Percentiles rank a stretch among this genome's conserved stretches.
Conservation (phyloP, 2,888 invertebrate species). For the Malthinus flaveolus region DNA sequence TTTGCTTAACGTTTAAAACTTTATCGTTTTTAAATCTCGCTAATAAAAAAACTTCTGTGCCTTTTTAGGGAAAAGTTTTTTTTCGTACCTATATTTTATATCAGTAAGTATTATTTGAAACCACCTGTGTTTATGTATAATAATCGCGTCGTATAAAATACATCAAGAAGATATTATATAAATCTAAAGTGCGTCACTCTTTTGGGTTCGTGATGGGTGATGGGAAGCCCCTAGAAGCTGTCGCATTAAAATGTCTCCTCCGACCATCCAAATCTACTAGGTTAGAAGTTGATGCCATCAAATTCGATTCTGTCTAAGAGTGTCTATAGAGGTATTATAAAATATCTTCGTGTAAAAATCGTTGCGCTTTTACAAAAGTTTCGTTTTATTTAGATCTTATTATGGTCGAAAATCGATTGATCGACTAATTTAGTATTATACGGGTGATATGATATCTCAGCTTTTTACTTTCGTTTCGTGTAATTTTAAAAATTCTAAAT, state of each 20-base stretch:
- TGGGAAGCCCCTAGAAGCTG: slow-evolving; percentile 35
- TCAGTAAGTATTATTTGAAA: slow-evolving; percentile 44
- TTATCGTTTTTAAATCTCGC: not conserved
- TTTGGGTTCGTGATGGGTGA: slow-evolving; percentile 29
- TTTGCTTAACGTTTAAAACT: slow-evolving; percentile 20
- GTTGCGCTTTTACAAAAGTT: slow-evolving; percentile 1
- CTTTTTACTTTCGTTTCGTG: too few species aligned
- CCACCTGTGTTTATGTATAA: slow-evolving; percentile 53
- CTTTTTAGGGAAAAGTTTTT: not conserved
- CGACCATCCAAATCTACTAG: slow-evolving; percentile 28
- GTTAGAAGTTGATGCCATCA: slow-evolving; percentile 29
- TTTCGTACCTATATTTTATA: slow-evolving; percentile 18
- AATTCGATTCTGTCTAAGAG: slow-evolving; percentile 17
- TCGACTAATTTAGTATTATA: too few species aligned
- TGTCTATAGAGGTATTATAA: too few species aligned
- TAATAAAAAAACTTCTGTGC: not conserved
- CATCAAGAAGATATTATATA: slow-evolving; percentile 49
- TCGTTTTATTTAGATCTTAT: too few species aligned
- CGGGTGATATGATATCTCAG: too few species aligned
- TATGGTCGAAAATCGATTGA: too few species aligned
- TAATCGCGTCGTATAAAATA: slow-evolving; percentile 55
- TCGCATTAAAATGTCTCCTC: slow-evolving; percentile 43
- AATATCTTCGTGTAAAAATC: slow-evolving; percentile 15
- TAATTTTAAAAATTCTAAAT: too few species aligned
- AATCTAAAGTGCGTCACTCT: slow-evolving; percentile 49